Base-by-base conservation (phyloP, 2,888 invertebrate genomes). In the Nomada ruficornis region DNA sequence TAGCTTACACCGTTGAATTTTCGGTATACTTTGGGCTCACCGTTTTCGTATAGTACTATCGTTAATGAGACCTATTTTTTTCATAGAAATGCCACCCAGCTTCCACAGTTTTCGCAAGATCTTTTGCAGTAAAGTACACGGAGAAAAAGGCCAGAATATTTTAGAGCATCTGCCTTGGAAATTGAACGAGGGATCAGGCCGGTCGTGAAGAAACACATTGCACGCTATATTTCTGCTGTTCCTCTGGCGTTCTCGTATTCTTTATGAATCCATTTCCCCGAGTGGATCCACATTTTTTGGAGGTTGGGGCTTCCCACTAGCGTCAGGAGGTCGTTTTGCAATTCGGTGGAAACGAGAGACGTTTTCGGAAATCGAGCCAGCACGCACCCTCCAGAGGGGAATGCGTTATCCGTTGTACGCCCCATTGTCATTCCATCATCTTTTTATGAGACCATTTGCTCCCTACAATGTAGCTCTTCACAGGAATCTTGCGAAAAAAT, bases 301-400 rank as follows among this genome's bases (percentile, higher is more conserved):
- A 9, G 15, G n/a, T 36, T 29, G 9, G 63, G 11, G 2, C 15
- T 44, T 26, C 15, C 44, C 26, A 26, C 15, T 2, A 9, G 47
- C 20, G n/a, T 57, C 44, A 2, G 26, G 3, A 36, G 11, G n/a
- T 62, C 20, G 65, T 60, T 26, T 18, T 7, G 15, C 54, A 20
- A 55, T 20, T 52, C 20, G 13, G 11, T 36, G 13, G 11, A n/a
- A 23, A 20, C 7, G 59, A 36, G 5, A 26, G 50, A 52, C 42
- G 23, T 67, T 67, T 67, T 60, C 52, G 42, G 74, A 60, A 52
- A 59, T 67, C 67, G 67, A 59, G 36, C 9, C 20, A 18, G 2
- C 18, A n/a, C 47, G 18, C 23, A 42, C 62, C 29, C 26, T 54
- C 44, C 10, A n/a, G 18, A n/a, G 36, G 26, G 29, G n/a, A 10